Conservation (phyloP, 2,888 invertebrate species). For the Alloplasta piceator region DNA sequence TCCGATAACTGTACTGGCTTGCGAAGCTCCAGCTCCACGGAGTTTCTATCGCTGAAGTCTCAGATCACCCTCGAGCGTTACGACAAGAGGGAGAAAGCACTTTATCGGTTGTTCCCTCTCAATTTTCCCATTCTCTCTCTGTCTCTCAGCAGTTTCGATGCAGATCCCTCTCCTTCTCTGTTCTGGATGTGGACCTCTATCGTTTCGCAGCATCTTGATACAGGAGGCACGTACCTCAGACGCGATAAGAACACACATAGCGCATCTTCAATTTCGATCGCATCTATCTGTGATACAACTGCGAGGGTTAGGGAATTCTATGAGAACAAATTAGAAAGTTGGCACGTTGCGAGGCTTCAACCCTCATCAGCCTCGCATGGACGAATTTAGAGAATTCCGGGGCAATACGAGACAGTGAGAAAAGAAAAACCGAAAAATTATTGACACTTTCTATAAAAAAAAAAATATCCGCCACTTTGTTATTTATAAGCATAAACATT, state of each 20-base stretch:
- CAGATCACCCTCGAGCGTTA: conserved; percentile 44
- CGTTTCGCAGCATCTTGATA: conserved; percentile 32
- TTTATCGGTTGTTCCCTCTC: conserved; percentile 39
- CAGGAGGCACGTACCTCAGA: conserved; percentile 48
- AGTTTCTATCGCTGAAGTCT: conserved; percentile 24
- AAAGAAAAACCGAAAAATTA: too few relatives aligned
- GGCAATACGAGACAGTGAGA: too few relatives aligned
- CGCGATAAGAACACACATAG: conserved; percentile 52
- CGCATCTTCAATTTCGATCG: conserved; percentile 6
- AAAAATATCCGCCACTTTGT: too few relatives aligned
- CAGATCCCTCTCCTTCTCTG: conserved; percentile 16
- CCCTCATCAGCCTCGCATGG: conserved; percentile 19
- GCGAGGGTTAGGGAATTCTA: conserved; percentile 21
- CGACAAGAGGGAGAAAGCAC: conserved; percentile 15
- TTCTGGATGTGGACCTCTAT: neutral
- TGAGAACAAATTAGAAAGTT: conserved; percentile 61
- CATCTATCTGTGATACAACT: neutral
- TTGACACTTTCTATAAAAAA: too few relatives aligned
- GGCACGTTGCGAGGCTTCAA: conserved; percentile 56
- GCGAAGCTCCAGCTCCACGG: neutral
- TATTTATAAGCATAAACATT: too few relatives aligned
- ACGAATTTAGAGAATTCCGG: neutral
- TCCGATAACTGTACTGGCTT: conserved; percentile 30
- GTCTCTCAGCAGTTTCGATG: conserved; percentile 1
- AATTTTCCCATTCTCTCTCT: neutral